These are phyloP conservation scores for Valencia hispanica DNA, from an alignment of 2,797 vertebrate genomes.

Conservation along the genomic window DNA sequence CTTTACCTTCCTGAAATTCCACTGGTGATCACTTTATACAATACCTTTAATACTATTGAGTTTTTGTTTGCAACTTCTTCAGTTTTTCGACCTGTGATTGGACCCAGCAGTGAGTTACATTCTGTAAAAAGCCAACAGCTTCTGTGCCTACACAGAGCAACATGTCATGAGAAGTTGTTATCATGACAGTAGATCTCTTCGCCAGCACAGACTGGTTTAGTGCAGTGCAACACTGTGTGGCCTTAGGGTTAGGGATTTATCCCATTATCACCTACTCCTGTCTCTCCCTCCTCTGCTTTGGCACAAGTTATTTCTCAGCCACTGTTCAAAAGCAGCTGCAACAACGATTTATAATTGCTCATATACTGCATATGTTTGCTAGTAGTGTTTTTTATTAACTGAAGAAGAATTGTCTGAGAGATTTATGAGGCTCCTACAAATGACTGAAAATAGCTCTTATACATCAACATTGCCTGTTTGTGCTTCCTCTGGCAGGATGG, in stretches of 20 bases:
- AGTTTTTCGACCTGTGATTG: conserved; percentile 40
- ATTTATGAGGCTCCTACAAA: conserved; percentile 32
- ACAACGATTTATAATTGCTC: conserved; percentile 23
- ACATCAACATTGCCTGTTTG: conserved; percentile 48
- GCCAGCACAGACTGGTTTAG: conserved; percentile 27
- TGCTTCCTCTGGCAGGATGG: conserved; percentile 28
- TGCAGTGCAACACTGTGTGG: conserved; percentile 48
- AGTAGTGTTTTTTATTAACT: conserved; percentile 30
- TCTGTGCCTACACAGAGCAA: conserved; percentile 1
- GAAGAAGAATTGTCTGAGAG: conserved; percentile 16
- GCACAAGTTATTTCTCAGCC: conserved; percentile 25
- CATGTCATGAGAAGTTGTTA: conserved; percentile 41
- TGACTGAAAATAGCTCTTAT: conserved; percentile 59
- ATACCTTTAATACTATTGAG: conserved; percentile 12
- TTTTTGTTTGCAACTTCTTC: conserved; percentile 11
- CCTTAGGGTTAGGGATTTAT: conserved; percentile 50
- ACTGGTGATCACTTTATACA: conserved; percentile 28
- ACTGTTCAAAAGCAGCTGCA: conserved; percentile 40
- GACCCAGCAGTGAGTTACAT: conserved; percentile 51
- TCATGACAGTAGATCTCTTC: conserved; percentile 49
- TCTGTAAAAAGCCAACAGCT: conserved; percentile 10
- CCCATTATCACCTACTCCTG: conserved; percentile 44
- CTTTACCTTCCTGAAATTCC: conserved; percentile 1
- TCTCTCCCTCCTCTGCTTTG: conserved; percentile 27
- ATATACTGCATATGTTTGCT: conserved; percentile 22